Evolutionary conservation across 2,888 invertebrate genomes (phyloP), one percentile per base, ranked within the genome.

Genomic region (Boloria selene): DNA sequence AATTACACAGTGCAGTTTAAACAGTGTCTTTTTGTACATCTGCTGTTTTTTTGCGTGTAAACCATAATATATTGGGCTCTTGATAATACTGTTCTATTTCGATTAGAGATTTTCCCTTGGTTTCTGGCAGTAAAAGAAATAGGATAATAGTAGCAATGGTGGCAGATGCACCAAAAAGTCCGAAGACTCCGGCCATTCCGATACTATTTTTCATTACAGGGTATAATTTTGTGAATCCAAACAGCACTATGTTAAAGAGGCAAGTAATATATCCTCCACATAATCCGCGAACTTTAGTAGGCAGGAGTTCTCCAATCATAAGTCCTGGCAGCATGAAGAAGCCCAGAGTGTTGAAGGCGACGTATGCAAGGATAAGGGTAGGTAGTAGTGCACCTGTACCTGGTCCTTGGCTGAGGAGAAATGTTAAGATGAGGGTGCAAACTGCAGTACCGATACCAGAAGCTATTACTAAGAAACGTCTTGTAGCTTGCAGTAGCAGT

Each of bases 291-390:
- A 96, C 94, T 80, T 94, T 94, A 0, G 95, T 94, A 0, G 96
- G 96, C 13, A 96, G 93, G 2, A 96, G 88, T 84, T 96, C 96
- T 0, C 95, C 95, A 17, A 96, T 93, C 94, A 96, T 95, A n/a
- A n/a, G n/a, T n/a, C n/a, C n/a, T n/a, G n/a, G n/a, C n/a, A n/a
- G n/a, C n/a, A n/a, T n/a, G n/a, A 96, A 94, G 77, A 96, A 93
- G 3, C 96, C 95, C 42, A 95, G 80, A 0, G 96, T 96, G 80
- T 96, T 96, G 73, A 95, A 94, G 6, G 94, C 95, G 17, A 96
- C 95, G 81, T 96, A 96, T 45, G 93, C 80, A n/a, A 96, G 83
- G 2, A 96, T 90, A 62, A 92, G 83, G 0, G 78, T 68, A 0
- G 90, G 87, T 0, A 84, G 81, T 0, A 81, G 64, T 61, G 82